Evolutionary conservation across 2,888 invertebrate genomes (phyloP), one percentile per base, ranked within the genome.

Genomic region (Rhagonycha lutea): DNA sequence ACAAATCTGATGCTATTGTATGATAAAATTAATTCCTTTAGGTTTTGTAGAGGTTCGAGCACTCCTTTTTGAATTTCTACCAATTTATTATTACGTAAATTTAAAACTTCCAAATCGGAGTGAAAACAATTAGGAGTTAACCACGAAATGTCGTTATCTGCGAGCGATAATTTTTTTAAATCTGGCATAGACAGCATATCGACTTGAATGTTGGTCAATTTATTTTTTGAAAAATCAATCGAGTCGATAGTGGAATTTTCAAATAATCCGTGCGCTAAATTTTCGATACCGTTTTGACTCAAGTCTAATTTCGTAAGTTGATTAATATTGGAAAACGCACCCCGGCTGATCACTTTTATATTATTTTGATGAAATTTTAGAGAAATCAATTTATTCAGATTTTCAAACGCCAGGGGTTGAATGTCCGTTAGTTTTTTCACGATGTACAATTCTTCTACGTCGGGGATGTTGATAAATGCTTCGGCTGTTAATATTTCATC

Each of bases 401-500:
- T 72, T 28, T 70, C 11, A 24, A 80, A 79, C 23, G 77, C 70
- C 11, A 72, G 70, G 24, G 77, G 47, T 61, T 78, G 68, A 28
- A 79, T 71, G 29, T 72, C 68, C 1, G 32, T 70, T 11, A 75
- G 4, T 24, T 71, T 78, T 32, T 73, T 73, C 4, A 75, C 60
- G 8, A 80, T 79, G 69, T 76, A 77, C 47, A 80, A 23, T 71
- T 80, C 77, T 68, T 78, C 77, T 11, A 80, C 12, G 23, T 77
- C 73, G 10, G 72, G 70, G 5, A 73, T 65, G 32, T 74, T 73
- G 4, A 26, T 26, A 62, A 80, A 80, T 10, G 74, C 69, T 14
- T 70, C 18, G 9, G 28, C 9, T 11, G 68, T 68, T 18, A 80
- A 60, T 12, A 70, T 73, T 69, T 78, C 78, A 26, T 72, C 61